Evolutionary conservation across 2,888 invertebrate genomes (phyloP), one percentile per base, ranked within the genome.

Genomic region (Hecatera dysodea): DNA sequence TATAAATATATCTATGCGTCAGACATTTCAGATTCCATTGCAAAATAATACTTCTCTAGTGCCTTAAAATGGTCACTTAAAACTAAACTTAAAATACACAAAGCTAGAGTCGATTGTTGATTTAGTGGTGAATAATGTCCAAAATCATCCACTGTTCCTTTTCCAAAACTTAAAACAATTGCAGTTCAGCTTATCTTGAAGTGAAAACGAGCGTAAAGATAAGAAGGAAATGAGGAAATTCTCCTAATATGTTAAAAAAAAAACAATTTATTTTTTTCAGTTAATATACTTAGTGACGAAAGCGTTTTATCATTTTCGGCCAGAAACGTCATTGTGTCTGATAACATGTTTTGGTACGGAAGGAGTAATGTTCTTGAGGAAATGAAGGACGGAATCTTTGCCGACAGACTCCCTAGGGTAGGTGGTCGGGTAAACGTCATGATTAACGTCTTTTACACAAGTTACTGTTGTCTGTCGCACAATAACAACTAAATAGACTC

Each of bases 281-380:
- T 68, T 82, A 77, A 81, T 83, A 76, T 78, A 78, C 74, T 85
- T 60, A 72, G 85, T 69, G 78, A 82, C 69, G 72, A 83, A 68
- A 81, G 63, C 71, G 81, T 86, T 87, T 87, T 86, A 83, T 88
- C 84, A 89, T 85, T 85, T 33, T 87, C 77, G 78, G 71, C 72
- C 74, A 85, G 87, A 70, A 70, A 88, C 84, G 86, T 86, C 86
- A 87, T 89, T 87, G 87, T 86, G 87, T 86, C 87, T 89, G 92
- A 93, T 93, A 93, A 90, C 90, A 87, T 88, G 85, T 81, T 89
- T 86, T 84, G 75, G 81, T 82, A 86, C 89, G 91, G 91, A 92
- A 93, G 91, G 90, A 90, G 90, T 90, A 92, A 90, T 82, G 80
- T 89, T 90, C 87, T 87, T 85, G 81, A 92, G 93, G 92, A 93